Evolutionary conservation across 2,113 vertebrate species (phyloP).

Genomic region (Passer montanus): DNA sequence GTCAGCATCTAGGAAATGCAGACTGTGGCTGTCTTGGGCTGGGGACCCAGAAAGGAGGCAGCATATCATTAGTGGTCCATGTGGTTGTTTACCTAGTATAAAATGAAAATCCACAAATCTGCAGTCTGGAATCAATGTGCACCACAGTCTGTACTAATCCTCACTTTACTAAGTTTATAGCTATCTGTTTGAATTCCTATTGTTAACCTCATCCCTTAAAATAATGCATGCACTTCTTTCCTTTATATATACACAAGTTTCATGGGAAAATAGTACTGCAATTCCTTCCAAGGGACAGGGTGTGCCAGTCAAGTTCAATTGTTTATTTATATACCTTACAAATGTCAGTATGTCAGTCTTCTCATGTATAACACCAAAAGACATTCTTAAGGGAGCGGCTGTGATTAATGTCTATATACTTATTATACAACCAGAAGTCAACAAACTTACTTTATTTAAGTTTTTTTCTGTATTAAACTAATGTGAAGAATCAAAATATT

Average conservation of each 20-base stretch:
- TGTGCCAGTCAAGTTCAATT: not conserved
- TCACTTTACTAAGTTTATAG: not conserved
- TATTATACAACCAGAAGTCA: not conserved
- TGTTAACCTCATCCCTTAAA: not conserved
- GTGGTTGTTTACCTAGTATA: conserved; percentile 4
- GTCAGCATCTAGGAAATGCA: not conserved
- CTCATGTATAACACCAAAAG: not conserved
- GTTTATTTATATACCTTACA: not conserved
- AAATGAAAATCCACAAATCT: conserved; percentile 24
- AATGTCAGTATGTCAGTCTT: not conserved
- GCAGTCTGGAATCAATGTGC: not conserved
- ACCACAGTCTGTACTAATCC: not conserved
- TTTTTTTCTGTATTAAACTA: not conserved
- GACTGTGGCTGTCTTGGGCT: not conserved
- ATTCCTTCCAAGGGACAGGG: not conserved
- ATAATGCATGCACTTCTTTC: not conserved
- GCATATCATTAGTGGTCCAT: not conserved
- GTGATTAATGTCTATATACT: not conserved
- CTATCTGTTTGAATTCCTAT: not conserved
- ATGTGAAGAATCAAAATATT: not conserved
- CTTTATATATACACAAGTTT: not conserved
- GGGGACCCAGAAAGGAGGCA: not conserved
- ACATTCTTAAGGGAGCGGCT: not conserved
- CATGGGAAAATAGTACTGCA: not conserved
- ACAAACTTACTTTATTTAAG: not conserved